Evolutionary conservation across 2,797 vertebrate species (phyloP).

Genomic region (Acrocephalus scirpaceus): DNA sequence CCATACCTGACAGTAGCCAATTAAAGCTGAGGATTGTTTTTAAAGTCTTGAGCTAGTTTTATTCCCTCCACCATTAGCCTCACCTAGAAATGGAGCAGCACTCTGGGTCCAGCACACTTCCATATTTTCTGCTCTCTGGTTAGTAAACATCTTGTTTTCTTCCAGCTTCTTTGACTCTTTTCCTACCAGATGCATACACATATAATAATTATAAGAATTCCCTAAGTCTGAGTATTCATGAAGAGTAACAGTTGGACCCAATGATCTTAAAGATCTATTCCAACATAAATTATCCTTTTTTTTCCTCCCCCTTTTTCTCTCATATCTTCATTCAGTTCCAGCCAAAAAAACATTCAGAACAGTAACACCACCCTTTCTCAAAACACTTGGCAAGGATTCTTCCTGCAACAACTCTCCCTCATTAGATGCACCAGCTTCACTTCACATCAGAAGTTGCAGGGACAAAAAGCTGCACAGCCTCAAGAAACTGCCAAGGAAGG

Average conservation of each 20-base stretch:
- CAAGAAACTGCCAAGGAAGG: neutral
- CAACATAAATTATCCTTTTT: neutral
- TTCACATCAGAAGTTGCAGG: neutral
- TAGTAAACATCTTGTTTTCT: neutral
- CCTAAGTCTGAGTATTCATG: neutral
- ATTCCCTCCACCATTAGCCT: neutral
- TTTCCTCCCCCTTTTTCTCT: accelerated
- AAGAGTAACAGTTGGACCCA: neutral
- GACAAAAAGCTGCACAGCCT: neutral
- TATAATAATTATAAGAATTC: neutral
- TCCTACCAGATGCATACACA: neutral
- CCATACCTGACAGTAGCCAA: neutral
- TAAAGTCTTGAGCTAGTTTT: neutral
- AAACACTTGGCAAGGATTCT: neutral
- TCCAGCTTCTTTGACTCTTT: neutral
- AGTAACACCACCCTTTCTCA: neutral
- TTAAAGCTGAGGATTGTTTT: neutral
- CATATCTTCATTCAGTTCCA: neutral
- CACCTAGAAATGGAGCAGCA: neutral
- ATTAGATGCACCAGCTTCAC: neutral
- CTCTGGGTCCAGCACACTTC: neutral
- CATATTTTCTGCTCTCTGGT: neutral
- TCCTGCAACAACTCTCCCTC: neutral
- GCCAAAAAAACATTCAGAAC: neutral
- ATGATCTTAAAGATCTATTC: neutral